These are phyloP conservation scores for Pygoscelis adeliae DNA, from an alignment of 2,113 vertebrate genomes.

Conservation along the genomic window DNA sequence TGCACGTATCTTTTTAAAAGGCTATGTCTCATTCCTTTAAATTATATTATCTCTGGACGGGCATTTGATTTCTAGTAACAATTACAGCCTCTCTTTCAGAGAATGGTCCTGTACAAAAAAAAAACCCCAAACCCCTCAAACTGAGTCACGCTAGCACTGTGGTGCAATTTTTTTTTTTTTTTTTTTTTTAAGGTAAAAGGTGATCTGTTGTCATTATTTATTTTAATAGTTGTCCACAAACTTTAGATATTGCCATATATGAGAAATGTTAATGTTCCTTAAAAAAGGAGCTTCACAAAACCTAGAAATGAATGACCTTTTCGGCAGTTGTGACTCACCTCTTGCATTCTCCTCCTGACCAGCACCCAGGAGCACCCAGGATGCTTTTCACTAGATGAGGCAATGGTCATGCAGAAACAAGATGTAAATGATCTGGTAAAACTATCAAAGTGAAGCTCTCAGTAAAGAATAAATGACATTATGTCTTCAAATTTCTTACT, in stretches of 20 bases:
- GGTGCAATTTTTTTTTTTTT: background rate
- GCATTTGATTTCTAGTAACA: background rate
- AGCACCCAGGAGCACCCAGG: background rate
- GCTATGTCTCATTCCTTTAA: background rate
- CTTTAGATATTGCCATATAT: rapidly evolving
- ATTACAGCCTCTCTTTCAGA: background rate
- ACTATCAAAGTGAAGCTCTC: background rate
- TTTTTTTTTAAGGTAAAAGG: background rate
- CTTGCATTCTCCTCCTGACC: background rate
- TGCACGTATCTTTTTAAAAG: background rate
- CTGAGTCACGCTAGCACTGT: rapidly evolving
- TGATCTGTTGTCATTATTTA: background rate
- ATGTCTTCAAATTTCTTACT: slow-evolving; percentile 62
- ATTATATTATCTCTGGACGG: background rate
- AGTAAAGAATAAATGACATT: background rate
- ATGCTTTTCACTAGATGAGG: background rate
- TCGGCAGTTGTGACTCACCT: background rate
- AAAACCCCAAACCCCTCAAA: too few relatives aligned
- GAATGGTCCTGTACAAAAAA: background rate
- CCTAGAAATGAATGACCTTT: rapidly evolving
- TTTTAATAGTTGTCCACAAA: background rate
- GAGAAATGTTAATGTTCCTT: background rate
- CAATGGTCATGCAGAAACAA: background rate
- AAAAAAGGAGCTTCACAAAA: background rate
- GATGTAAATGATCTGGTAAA: background rate